Evolutionary conservation across 37 sponge, comb jelly and placozoan species (phyloP).

Genomic region (Crambe crambe): DNA sequence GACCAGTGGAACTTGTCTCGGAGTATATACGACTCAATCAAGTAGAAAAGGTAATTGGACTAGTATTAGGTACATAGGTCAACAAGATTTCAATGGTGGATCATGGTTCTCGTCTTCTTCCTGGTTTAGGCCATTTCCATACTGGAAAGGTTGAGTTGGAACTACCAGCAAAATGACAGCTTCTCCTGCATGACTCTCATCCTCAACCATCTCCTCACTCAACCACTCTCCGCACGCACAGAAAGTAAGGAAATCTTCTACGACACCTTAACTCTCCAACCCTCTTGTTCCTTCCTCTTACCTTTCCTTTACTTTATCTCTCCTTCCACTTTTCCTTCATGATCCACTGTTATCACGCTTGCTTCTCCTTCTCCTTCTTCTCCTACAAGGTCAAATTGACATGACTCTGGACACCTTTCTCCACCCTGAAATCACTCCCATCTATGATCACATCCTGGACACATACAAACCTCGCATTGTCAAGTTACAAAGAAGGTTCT

Average conservation of each 20-base stretch:
- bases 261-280: too few species aligned
- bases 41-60: slow-evolving; percentile 20
- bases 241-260: slow-evolving; percentile 39
- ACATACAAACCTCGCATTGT: slow-evolving; percentile 27
- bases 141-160: slow-evolving; percentile 49
- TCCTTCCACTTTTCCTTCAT: background rate
- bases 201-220: slow-evolving; percentile 59
- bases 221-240: slow-evolving; percentile 49
- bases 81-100: too few species aligned
- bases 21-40: slow-evolving; percentile 57
- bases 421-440: slow-evolving; percentile 22
- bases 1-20: slow-evolving; percentile 47
- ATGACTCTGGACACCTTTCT: slow-evolving; percentile 52
- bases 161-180: slow-evolving; percentile 32
- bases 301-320: background rate
- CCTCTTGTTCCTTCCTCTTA: background rate
- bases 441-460: slow-evolving; percentile 1
- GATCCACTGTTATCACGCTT: background rate
- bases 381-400: slow-evolving; percentile 50
- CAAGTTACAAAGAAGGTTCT: slow-evolving; percentile 62
- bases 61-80: too few species aligned
- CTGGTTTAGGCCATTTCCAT: slow-evolving; percentile 43
- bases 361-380: background rate
- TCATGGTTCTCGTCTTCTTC: too few species aligned
- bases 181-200: slow-evolving; percentile 54